Base-by-base conservation (phyloP, 2,888 invertebrate species). In the Lutraria lutraria region DNA sequence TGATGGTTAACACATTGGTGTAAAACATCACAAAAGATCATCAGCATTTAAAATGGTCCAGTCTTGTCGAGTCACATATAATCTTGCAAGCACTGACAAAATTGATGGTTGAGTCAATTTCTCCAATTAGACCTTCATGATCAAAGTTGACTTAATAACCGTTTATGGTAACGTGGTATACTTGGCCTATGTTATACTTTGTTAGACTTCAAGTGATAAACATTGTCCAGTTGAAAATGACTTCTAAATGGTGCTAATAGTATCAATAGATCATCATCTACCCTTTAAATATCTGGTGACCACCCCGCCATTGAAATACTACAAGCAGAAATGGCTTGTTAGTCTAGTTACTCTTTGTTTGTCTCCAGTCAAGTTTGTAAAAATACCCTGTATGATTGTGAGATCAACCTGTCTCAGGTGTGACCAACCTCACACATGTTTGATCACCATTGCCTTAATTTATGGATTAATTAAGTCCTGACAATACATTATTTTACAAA, bases 401-500 rank as follows among this genome's bases (percentile, higher is more conserved):
- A 31, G 76, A 76, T 76, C 76, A 76, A 76, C 76, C 19, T 31
- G 19, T 79, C 85, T 85, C 80, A 80, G 85, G 80, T 85, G 85
- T 76, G 25, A 6, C 43, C 76, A 76, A 76, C 76, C 19, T 31
- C 34, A 56, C 85, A 80, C 80, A 80, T 80, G 80, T 85, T 80
- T 76, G 25, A 6, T 19, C 21, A 54, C 80, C 80, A 76, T n/a
- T 79, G 80, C 25, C 85, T 85, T 80, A 43, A 56, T 85, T 85
- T 85, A 85, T 85, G n/a, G 60, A 85, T 85, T 60, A 56, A 80
- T 85, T 80, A 34, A 25, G 15, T 25, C 25, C 31, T 12, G 16
- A 85, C 85, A 85, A 85, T 85, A 80, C 80, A 80, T 60, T 79
- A 85, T 80, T 85, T 85, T 80, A 85, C 60, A 34, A 85, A 85